phyloP scores from a whole-genome alignment of 2,113 vertebrate genomes.

The Lagopus muta region DNA sequence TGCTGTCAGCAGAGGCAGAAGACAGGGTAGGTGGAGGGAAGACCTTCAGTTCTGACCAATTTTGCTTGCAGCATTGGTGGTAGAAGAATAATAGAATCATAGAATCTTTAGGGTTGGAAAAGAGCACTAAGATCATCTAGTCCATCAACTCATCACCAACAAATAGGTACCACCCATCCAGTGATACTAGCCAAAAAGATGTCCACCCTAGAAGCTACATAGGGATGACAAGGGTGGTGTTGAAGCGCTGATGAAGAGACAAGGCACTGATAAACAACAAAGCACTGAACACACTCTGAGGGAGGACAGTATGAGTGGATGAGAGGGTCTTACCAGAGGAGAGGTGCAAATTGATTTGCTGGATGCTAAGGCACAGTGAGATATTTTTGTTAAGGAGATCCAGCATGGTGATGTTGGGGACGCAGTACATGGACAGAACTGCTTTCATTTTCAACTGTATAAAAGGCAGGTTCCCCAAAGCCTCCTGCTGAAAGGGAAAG shows the following conservation, averaged over 20 bases:
- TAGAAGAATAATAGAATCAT: background rate
- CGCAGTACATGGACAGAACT: background rate
- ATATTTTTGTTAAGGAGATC: background rate
- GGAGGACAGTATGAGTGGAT: background rate
- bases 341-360: background rate
- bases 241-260: background rate
- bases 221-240: background rate
- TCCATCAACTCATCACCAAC: too few species aligned
- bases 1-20: background rate
- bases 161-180: too few species aligned
- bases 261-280: background rate
- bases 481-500: background rate
- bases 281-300: background rate
- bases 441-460: background rate
- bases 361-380: background rate
- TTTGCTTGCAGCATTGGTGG: background rate
- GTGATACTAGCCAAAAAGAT: background rate
- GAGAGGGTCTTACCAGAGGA: background rate
- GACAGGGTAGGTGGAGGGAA: background rate
- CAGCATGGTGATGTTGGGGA: background rate
- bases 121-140: too few species aligned
- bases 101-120: too few species aligned
- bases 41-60: background rate
- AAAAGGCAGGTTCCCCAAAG: background rate
- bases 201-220: accelerated